These are phyloP conservation scores for Mycteria americana DNA, from an alignment of 2,797 vertebrate genomes.

Conservation along the genomic window DNA sequence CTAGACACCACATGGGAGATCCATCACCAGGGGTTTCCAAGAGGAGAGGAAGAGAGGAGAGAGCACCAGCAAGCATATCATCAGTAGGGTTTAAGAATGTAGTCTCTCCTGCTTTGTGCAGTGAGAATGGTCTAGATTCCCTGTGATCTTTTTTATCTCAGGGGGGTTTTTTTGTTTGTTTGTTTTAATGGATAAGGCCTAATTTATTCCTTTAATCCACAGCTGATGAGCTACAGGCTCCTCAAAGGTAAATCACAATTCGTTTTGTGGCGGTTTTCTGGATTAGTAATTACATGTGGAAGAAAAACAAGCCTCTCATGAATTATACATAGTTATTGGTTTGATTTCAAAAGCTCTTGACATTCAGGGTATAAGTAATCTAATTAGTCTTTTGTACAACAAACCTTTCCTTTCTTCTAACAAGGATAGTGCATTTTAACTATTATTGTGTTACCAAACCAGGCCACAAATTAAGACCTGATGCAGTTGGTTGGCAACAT, in stretches of 20 bases:
- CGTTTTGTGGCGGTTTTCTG: not conserved
- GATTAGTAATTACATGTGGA: not conserved
- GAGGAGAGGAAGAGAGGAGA: not conserved
- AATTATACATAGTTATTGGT: not conserved
- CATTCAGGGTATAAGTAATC: not conserved
- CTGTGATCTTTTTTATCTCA: not conserved
- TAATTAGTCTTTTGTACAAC: conserved; percentile 1
- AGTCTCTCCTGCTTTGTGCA: not conserved
- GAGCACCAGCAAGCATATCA: not conserved
- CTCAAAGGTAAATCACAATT: not conserved
- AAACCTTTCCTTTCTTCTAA: not conserved
- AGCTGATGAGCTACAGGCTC: not conserved
- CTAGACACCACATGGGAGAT: not conserved
- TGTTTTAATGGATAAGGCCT: not conserved
- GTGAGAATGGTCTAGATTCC: not conserved
- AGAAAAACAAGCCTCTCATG: not conserved
- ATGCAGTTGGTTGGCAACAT: not conserved
- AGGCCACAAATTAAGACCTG: not conserved
- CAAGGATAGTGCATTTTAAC: not conserved
- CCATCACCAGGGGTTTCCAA: not conserved
- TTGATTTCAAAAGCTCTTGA: conserved; percentile 32
- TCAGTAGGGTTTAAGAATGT: not conserved
- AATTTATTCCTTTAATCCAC: not conserved
- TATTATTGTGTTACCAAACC: not conserved
- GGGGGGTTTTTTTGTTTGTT: not conserved